Percentiles rank a stretch among this genome's conserved stretches.
phyloP scores from a whole-genome alignment of 37 sponge, comb jelly and placozoan genomes.

The Ephydatia muelleri region DNA sequence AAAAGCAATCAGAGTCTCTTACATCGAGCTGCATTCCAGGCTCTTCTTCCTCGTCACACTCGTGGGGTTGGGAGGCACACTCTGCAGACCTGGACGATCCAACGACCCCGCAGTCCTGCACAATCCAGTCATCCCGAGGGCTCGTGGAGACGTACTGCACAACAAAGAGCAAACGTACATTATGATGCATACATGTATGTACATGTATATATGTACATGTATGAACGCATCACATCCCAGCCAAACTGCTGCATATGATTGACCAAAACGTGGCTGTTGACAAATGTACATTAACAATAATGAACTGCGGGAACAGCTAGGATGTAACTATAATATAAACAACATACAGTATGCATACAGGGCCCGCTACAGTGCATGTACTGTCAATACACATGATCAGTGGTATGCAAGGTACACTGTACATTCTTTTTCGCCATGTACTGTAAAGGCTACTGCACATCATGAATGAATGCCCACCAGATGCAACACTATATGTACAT shows the following conservation, averaged over 20 bases:
- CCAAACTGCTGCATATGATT: too few species aligned
- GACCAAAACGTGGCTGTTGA: too few species aligned
- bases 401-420: too few species aligned
- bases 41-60: slow-evolving; percentile 44
- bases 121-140: slow-evolving; percentile 62
- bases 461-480: too few species aligned
- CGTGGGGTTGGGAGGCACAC: slow-evolving; percentile 9
- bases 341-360: slow-evolving; percentile 2
- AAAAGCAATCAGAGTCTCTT: not conserved
- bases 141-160: slow-evolving; percentile 32
- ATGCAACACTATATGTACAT: not conserved
- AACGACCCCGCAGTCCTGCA: slow-evolving; percentile 43
- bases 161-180: not conserved
- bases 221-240: too few species aligned
- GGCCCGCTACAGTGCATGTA: too few species aligned
- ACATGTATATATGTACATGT: not conserved
- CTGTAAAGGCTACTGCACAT: too few species aligned
- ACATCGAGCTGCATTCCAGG: slow-evolving; percentile 32
- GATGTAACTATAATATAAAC: not conserved
- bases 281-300: too few species aligned
- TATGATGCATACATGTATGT: not conserved
- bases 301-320: too few species aligned
- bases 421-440: too few species aligned
- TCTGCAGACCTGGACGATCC: slow-evolving; percentile 41
- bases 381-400: too few species aligned